Evolutionary conservation across 2,113 vertebrate species (phyloP).

Genomic region (Cyphomyrus plagiostoma): DNA sequence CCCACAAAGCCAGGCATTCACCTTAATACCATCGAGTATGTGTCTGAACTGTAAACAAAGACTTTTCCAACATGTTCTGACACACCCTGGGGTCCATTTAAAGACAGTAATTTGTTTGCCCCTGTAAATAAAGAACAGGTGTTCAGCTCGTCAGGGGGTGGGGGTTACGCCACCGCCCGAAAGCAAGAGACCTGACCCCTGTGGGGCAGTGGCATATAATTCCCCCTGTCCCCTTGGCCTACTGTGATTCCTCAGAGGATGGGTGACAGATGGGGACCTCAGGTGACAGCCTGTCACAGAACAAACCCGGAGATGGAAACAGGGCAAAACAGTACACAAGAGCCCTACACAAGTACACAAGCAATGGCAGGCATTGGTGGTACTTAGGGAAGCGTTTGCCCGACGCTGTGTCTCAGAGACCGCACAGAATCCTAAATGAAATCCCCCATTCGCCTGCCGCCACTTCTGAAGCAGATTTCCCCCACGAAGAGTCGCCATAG

Average conservation of each 20-base stretch:
- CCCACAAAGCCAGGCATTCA: conserved; percentile 14
- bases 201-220: background rate
- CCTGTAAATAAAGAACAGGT: conserved; percentile 25
- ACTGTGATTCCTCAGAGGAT: background rate
- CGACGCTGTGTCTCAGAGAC: background rate
- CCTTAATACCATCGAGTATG: background rate
- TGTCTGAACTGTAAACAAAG: conserved; percentile 20
- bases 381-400: background rate
- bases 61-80: conserved; percentile 13
- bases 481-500: background rate
- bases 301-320: background rate
- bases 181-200: conserved; percentile 4
- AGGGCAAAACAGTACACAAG: background rate
- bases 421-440: background rate
- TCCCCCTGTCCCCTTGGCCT: background rate
- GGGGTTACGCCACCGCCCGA: background rate
- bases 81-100: conserved; percentile 20
- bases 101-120: conserved; percentile 25
- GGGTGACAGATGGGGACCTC: background rate
- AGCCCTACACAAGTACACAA: background rate
- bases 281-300: conserved; percentile 1
- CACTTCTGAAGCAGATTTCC: background rate
- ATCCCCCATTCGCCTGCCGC: background rate
- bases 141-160: conserved; percentile 7
- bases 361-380: background rate